Evolutionary conservation across 2,888 invertebrate species (phyloP).

Genomic region (Unio pictorum): DNA sequence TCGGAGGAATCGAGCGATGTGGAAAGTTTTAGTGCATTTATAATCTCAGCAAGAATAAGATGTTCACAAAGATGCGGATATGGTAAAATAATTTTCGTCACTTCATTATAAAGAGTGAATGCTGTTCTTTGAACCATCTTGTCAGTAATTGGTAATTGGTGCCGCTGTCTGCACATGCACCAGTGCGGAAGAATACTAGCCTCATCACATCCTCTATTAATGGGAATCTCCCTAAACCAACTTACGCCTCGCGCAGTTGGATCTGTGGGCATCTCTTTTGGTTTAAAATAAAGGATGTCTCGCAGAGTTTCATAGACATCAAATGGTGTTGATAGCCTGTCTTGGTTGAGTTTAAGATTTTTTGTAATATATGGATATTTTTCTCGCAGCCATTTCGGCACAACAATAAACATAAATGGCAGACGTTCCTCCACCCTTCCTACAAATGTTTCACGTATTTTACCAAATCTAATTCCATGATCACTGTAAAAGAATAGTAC

Average conservation of each 20-base stretch:
- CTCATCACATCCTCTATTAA: conserved; percentile 81
- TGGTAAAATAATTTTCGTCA: conserved; percentile 78
- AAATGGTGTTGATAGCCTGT: conserved; percentile 83
- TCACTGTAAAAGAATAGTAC: conserved; percentile 79
- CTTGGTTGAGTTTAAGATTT: conserved; percentile 79
- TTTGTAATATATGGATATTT: conserved; percentile 77
- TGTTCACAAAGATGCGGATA: conserved; percentile 51
- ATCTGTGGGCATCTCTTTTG: conserved; percentile 9
- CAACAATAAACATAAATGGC: conserved; percentile 82
- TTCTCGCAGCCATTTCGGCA: conserved; percentile 82
- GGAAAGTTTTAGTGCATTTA: conserved; percentile 78
- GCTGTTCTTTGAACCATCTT: conserved; percentile 76
- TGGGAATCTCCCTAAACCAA: conserved; percentile 82
- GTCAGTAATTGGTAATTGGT: conserved; percentile 76
- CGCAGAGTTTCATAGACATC: conserved; percentile 86
- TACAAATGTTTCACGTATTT: conserved; percentile 85
- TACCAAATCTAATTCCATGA: conserved; percentile 91
- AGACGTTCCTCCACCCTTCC: conserved; percentile 85
- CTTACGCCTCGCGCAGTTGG: conserved; percentile 72
- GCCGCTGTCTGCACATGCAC: conserved; percentile 87
- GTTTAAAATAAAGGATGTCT: conserved; percentile 74
- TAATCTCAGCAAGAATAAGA: conserved; percentile 78
- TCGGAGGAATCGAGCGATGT: conserved; percentile 39
- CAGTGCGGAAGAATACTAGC: conserved; percentile 87
- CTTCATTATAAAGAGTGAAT: conserved; percentile 76